A percentile compares a stretch with the other conserved stretches of the same genome.
Evolutionary conservation across 2,113 vertebrate species (phyloP).

Genomic region (Caretta caretta): DNA sequence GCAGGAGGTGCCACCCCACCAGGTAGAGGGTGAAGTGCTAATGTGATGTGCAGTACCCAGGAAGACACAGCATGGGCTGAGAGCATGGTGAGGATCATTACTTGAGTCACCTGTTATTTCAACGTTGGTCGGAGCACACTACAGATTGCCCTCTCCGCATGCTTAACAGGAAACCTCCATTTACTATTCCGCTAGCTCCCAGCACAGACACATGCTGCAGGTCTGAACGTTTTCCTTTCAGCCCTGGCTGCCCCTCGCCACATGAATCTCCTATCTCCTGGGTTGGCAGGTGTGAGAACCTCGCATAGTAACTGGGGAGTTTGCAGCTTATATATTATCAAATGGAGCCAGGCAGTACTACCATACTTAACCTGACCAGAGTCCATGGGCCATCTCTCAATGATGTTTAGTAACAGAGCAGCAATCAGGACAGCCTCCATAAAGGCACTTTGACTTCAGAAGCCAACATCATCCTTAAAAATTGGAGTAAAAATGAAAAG

Average conservation of each 20-base stretch:
- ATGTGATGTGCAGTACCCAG: neutral
- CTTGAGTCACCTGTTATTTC: neutral
- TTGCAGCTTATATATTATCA: neutral
- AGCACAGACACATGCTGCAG: neutral
- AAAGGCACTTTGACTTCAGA: neutral
- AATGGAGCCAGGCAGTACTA: neutral
- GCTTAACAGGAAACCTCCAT: neutral
- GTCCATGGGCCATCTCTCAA: neutral
- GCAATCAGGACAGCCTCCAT: neutral
- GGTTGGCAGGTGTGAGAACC: neutral
- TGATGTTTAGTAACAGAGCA: neutral
- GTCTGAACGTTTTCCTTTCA: neutral
- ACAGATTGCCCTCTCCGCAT: neutral
- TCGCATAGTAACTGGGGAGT: neutral
- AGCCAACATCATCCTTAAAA: neutral
- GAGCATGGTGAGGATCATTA: neutral
- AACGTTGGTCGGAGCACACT: neutral
- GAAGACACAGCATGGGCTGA: neutral
- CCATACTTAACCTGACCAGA: neutral
- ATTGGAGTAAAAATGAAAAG: neutral
- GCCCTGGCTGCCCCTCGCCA: neutral
- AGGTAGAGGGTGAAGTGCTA: neutral
- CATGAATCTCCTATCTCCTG: neutral
- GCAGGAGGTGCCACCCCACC: neutral
- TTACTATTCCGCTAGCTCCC: neutral